Conservation (phyloP, 2,797 vertebrate genomes). For the Betta splendens region DNA sequence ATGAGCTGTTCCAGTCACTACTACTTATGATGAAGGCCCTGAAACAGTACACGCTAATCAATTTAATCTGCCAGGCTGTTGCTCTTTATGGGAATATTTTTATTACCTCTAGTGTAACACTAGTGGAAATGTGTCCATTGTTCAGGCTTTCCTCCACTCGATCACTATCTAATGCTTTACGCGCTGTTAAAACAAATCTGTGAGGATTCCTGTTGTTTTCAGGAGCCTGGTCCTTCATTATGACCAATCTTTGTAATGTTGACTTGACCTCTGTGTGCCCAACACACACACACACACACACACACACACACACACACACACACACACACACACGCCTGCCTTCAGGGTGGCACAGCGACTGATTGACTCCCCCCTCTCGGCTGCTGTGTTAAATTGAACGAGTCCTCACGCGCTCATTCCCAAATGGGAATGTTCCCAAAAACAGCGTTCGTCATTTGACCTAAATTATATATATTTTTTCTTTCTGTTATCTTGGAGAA, state of each 20-base stretch:
- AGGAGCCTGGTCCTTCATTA: conserved; percentile 20
- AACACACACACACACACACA: neutral
- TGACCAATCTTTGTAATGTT: conserved; percentile 31
- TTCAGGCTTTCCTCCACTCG: conserved; percentile 33
- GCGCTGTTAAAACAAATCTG: conserved; percentile 42
- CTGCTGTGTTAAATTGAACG: neutral
- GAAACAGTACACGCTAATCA: neutral
- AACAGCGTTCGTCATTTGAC: conserved; percentile 1
- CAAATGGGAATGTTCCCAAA: neutral
- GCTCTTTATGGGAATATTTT: conserved; percentile 16
- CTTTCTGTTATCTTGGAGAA: conserved; percentile 2
- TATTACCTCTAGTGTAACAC: conserved; percentile 8
- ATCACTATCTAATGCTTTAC: conserved; percentile 28
- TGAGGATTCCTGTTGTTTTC: conserved; percentile 42
- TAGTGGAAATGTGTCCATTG: conserved; percentile 43
- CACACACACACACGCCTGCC: too few relatives aligned
- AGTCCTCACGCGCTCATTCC: neutral
- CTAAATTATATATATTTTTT: too few relatives aligned
- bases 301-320: too few relatives aligned
- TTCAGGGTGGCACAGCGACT: neutral
- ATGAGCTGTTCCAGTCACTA: neutral
- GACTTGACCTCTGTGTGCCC: conserved; percentile 12
- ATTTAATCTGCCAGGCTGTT: neutral
- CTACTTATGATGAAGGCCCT: neutral
- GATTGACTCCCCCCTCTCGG: neutral